Evolutionary conservation across 2,888 invertebrate species (phyloP), one percentile per base, ranked within the genome.

Genomic region (Trissolcus brochymenae): DNA sequence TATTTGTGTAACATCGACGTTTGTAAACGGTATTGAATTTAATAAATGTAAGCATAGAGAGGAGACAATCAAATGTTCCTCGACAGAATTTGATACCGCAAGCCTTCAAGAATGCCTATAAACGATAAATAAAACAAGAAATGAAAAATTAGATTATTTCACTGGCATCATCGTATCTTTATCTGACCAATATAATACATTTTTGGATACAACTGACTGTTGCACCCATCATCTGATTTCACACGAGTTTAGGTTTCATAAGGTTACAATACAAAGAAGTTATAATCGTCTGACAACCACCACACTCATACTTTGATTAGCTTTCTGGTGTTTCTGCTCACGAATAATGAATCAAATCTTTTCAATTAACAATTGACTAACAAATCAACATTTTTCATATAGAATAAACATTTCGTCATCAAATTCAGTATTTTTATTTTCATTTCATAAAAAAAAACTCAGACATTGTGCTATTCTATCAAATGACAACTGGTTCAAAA

Each of bases 101-200:
- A 81, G 79, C 80, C 80, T 81, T 81, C 80, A 80, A 79, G 76
- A 80, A 76, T 80, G 80, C 81, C 81, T 81, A 81, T 73, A 75
- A 76, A 51, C 72, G 68, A 80, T 79, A 80, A 77, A 79, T 73
- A 80, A 72, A 46, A 16, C 46, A 46, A 7, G 16, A 46, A n/a
- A 46, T 16, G 16, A 46, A n/a, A 46, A 78, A 40, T 66, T 74
- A 76, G 66, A 74, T 71, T 74, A 74, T 76, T 74, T 79, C 76
- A 73, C 65, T 59, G 78, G 74, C 68, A 78, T 78, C 73, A 70
- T 70, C 73, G 70, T 78, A 74, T 70, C 65, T 57, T 55, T 64
- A 77, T 25, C 55, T 62, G 49, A 65, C 51, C 55, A 73, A 73
- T 66, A 60, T 68, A 68, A 66, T 71, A 67, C 74, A 71, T 62